Conservation (phyloP, 2,888 invertebrate species). For the Phaonia tiefii region DNA sequence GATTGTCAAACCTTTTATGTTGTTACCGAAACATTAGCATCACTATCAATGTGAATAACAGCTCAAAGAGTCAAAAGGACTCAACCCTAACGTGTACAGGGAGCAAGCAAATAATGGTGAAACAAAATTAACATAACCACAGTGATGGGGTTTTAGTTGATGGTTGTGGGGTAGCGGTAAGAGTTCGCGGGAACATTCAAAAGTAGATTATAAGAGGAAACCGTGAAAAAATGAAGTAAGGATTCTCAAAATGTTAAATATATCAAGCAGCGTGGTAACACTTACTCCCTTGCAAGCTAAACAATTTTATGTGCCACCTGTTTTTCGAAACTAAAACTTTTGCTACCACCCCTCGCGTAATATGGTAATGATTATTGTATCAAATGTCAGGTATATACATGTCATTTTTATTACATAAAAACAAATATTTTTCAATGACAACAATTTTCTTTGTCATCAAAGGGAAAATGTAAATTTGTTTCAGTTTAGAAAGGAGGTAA, state of each 20-base stretch:
- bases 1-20: constrained; percentile 58
- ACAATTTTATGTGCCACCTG: too few relatives aligned
- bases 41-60: constrained; percentile 49
- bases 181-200: too few relatives aligned
- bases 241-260: too few relatives aligned
- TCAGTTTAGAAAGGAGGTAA: too few relatives aligned
- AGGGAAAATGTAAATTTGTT: constrained; percentile 64
- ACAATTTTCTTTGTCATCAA: constrained; percentile 63
- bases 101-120: not conserved
- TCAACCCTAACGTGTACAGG: not conserved
- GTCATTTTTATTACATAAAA: not conserved
- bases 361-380: not conserved
- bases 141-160: not conserved
- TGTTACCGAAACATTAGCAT: constrained; percentile 47
- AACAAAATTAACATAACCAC: constrained; percentile 11
- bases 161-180: not conserved
- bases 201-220: too few relatives aligned
- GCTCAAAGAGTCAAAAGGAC: not conserved
- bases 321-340: too few relatives aligned
- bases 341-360: not conserved
- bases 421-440: constrained; percentile 59
- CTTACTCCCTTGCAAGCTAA: too few relatives aligned
- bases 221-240: too few relatives aligned
- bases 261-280: too few relatives aligned
- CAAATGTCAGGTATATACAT: too few relatives aligned